phyloP scores from a whole-genome alignment of 23 tunicate species.

The Styela clava region DNA sequence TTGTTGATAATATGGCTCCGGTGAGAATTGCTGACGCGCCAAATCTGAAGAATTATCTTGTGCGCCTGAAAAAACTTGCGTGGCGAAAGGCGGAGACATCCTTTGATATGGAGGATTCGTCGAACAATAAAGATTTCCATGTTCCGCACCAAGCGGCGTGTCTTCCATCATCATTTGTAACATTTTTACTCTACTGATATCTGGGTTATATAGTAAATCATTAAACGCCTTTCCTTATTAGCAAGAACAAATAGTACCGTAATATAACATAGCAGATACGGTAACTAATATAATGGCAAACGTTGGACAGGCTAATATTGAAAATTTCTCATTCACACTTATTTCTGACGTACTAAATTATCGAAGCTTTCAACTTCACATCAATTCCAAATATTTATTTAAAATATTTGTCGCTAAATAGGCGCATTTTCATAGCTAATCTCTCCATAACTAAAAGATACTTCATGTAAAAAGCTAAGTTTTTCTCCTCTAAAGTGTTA shows the following conservation, averaged over 20 bases:
- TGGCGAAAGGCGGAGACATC: neutral
- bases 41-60: neutral
- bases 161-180: slow-evolving; percentile 38
- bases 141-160: slow-evolving; percentile 5
- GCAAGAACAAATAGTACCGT: neutral
- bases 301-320: no score
- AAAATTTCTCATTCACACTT: no score
- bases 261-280: no score
- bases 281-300: no score
- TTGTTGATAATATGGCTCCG: neutral
- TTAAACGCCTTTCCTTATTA: neutral
- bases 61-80: neutral
- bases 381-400: no score
- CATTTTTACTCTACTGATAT: neutral
- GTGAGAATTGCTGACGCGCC: neutral
- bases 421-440: no score
- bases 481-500: no score
- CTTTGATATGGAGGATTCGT: neutral
- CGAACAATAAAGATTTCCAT: neutral
- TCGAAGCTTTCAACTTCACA: no score
- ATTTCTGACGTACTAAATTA: no score
- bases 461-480: no score
- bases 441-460: no score
- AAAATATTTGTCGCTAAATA: no score
- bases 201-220: neutral